Evolutionary conservation across 2,797 vertebrate genomes (phyloP).

Genomic region (Catharus ustulatus): DNA sequence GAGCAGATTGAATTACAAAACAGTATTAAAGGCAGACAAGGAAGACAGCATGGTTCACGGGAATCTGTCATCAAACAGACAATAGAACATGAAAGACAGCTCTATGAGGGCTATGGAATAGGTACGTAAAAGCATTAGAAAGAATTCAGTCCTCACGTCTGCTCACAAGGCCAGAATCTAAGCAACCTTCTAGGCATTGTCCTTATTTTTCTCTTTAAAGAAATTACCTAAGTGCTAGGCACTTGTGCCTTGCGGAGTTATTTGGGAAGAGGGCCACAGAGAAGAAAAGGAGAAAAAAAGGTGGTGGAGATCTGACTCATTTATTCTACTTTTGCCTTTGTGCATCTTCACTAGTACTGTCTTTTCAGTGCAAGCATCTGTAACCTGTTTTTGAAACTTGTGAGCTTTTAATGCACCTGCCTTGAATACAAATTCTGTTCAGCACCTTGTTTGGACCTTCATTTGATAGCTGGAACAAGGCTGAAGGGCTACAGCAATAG

Average conservation of each 20-base stretch:
- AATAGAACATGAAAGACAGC: constrained; percentile 84
- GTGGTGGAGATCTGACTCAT: not conserved
- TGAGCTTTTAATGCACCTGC: not conserved
- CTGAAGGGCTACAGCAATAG: not conserved
- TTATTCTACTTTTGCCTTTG: not conserved
- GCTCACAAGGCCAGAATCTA: not conserved
- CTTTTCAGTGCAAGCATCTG: not conserved
- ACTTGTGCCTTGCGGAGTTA: not conserved
- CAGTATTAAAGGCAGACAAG: constrained; percentile 92
- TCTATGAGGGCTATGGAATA: constrained; percentile 85
- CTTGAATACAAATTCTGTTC: not conserved
- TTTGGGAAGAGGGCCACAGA: not conserved
- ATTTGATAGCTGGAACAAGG: not conserved
- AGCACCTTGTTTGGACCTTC: not conserved
- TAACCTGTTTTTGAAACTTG: not conserved
- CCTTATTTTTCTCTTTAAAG: not conserved
- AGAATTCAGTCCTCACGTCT: not conserved
- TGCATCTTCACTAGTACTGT: not conserved
- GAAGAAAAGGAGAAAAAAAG: not conserved
- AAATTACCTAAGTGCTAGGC: not conserved
- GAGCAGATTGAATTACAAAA: constrained; percentile 94
- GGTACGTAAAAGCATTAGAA: constrained; percentile 75
- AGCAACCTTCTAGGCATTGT: not conserved
- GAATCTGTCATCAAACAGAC: constrained; percentile 90
- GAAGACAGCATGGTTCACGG: constrained; percentile 87